Evolutionary conservation across 2,888 invertebrate species (phyloP).

Genomic region (Temnothorax unifasciatus): DNA sequence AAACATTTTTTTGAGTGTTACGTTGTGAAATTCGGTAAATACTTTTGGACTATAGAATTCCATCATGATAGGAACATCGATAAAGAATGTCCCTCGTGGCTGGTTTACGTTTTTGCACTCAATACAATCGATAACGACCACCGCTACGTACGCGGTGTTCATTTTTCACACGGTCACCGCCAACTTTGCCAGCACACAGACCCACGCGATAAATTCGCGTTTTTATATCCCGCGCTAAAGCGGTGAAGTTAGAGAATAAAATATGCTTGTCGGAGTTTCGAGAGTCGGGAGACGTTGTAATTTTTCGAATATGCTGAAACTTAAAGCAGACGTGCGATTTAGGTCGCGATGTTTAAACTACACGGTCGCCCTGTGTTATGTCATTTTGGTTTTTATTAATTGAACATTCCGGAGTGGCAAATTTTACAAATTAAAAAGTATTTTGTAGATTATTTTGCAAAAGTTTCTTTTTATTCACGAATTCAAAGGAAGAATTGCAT

Average conservation of each 20-base stretch:
- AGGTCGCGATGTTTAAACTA: neutral
- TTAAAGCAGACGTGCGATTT: slow-evolving; percentile 8
- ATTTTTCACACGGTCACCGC: slow-evolving; percentile 24
- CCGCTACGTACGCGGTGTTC: slow-evolving; percentile 16
- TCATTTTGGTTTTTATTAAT: neutral
- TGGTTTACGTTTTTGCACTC: slow-evolving; percentile 19
- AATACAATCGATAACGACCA: slow-evolving; percentile 46
- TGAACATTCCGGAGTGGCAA: neutral
- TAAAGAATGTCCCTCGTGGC: slow-evolving; percentile 58
- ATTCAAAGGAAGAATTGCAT: neutral
- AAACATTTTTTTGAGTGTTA: too few species aligned
- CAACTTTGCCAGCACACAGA: neutral
- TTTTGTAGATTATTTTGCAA: neutral
- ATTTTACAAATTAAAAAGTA: slow-evolving; percentile 10
- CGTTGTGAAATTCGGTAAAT: slow-evolving; percentile 58
- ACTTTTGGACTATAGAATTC: slow-evolving; percentile 42
- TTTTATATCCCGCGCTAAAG: slow-evolving; percentile 37
- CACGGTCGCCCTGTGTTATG: neutral
- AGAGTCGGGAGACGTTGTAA: slow-evolving; percentile 34
- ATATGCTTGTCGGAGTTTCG: slow-evolving; percentile 31
- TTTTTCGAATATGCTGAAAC: slow-evolving; percentile 48
- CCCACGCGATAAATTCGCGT: slow-evolving; percentile 37
- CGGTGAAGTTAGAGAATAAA: slow-evolving; percentile 39
- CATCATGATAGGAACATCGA: slow-evolving; percentile 62
- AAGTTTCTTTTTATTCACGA: slow-evolving; percentile 7